phyloP scores from a whole-genome alignment of 2,888 invertebrate species.

The Horisme vitalbata region DNA sequence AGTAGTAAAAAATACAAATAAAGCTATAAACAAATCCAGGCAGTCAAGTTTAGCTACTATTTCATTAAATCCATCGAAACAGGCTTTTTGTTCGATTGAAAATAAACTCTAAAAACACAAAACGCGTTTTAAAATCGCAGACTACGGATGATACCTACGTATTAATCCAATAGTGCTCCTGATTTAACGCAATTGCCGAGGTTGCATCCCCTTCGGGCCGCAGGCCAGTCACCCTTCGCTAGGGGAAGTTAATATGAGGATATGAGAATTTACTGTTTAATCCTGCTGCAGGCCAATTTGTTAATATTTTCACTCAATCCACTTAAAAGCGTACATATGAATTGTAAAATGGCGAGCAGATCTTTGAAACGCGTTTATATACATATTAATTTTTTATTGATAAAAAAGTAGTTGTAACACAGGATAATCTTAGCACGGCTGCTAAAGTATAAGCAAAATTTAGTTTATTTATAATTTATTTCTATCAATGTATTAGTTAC shows the following conservation, averaged over 20 bases:
- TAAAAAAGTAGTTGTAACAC: no score
- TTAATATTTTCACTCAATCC: constrained; percentile 82
- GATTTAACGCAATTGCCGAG: constrained; percentile 80
- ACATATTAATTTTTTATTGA: no score
- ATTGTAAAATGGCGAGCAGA: no score
- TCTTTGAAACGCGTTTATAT: no score
- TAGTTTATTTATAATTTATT: no score
- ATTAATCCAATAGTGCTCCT: constrained; percentile 75
- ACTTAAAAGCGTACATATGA: constrained; percentile 68
- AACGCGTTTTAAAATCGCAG: constrained; percentile 27
- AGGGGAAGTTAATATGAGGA: constrained; percentile 80
- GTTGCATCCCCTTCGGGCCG: constrained; percentile 69
- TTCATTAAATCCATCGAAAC: no score
- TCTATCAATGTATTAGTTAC: no score
- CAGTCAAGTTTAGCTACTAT: no score
- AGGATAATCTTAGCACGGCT: no score
- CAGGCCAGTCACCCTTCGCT: constrained; percentile 68
- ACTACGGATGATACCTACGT: constrained; percentile 50
- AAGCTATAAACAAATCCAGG: no score
- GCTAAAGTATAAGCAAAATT: no score
- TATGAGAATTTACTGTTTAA: constrained; percentile 83
- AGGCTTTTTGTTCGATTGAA: not conserved
- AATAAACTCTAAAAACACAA: not conserved
- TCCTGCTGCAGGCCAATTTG: constrained; percentile 80
- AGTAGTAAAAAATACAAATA: no score